A percentile compares a stretch with the other conserved stretches of the same genome.
Evolutionary conservation across 2,888 invertebrate genomes (phyloP).

Genomic region (Chloroclystis v-ata): DNA sequence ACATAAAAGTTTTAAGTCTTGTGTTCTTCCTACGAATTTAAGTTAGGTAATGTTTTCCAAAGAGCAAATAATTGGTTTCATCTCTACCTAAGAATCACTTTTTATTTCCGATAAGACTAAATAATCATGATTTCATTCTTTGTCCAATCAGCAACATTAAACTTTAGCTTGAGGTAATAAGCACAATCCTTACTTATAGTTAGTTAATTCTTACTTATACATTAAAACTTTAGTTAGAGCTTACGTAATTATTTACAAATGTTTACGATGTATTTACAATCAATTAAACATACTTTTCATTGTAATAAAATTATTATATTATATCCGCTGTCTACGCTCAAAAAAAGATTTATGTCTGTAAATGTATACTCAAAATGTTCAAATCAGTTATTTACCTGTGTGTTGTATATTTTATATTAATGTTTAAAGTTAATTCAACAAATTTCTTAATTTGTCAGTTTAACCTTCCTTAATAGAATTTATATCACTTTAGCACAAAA

Average conservation of each 20-base stretch:
- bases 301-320: conserved; percentile 19
- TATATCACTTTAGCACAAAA: conserved; percentile 48
- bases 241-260: conserved; percentile 18
- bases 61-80: neutral
- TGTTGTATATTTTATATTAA: conserved; percentile 16
- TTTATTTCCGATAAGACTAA: conserved; percentile 3
- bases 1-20: neutral
- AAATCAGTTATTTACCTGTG: conserved; percentile 5
- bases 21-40: neutral
- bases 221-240: conserved; percentile 9
- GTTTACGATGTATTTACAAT: conserved; percentile 18
- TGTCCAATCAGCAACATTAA: neutral
- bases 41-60: neutral
- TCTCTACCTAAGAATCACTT: neutral
- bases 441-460: conserved; percentile 6
- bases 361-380: conserved; percentile 8
- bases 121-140: neutral
- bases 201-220: conserved; percentile 12
- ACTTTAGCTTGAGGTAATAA: neutral
- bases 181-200: neutral
- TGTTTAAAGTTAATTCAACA: conserved; percentile 15
- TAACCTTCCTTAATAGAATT: conserved; percentile 13
- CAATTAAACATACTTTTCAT: conserved; percentile 4
- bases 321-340: conserved; percentile 17
- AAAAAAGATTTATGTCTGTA: conserved; percentile 8